These are phyloP conservation scores for Tadarida brasiliensis DNA, from an alignment of 2,797 vertebrate genomes.

Conservation along the genomic window DNA sequence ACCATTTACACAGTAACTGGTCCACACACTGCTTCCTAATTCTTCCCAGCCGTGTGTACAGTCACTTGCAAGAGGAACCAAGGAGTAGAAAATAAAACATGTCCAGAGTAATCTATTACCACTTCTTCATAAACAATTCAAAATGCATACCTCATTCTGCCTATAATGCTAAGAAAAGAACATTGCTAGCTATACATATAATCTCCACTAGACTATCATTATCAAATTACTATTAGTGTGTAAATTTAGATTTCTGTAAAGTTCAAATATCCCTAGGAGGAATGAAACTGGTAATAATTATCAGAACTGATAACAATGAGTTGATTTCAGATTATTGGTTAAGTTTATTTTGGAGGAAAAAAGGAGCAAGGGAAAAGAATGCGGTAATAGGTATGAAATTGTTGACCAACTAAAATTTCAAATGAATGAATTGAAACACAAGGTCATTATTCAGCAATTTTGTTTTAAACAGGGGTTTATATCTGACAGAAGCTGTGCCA, in stretches of 20 bases:
- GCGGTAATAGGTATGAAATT: not conserved
- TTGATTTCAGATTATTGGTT: not conserved
- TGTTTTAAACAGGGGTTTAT: not conserved
- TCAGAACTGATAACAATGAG: not conserved
- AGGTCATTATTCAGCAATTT: slow-evolving; percentile 28
- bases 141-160: not conserved
- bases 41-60: not conserved
- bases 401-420: not conserved
- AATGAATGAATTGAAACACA: not conserved
- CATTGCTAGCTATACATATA: no score
- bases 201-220: not conserved
- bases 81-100: not conserved
- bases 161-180: not conserved
- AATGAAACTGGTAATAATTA: not conserved
- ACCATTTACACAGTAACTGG: not conserved
- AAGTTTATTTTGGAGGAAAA: not conserved
- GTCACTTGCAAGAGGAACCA: not conserved
- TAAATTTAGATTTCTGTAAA: slow-evolving; percentile 7
- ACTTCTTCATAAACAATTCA: not conserved
- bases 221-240: not conserved
- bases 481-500: not conserved
- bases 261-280: not conserved
- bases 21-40: not conserved
- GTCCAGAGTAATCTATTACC: not conserved
- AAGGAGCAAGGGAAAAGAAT: not conserved